These are phyloP conservation scores for Calonectris borealis DNA, from an alignment of 2,113 vertebrate species.

Conservation along the genomic window DNA sequence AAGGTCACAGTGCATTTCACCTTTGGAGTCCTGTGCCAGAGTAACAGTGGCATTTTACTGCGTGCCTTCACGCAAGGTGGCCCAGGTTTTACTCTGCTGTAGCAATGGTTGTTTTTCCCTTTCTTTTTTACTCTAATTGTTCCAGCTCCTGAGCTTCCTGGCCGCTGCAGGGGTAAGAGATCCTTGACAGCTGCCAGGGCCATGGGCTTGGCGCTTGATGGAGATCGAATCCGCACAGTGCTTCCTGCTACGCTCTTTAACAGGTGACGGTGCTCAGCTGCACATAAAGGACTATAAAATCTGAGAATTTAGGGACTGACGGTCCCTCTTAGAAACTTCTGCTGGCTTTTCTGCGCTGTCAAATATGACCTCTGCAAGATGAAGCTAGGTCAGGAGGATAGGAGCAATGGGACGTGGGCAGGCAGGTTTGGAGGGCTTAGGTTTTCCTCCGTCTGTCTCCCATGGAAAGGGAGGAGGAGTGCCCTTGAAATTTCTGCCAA, in stretches of 20 bases:
- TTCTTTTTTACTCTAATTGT: background rate
- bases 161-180: background rate
- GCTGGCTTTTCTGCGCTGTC: background rate
- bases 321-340: background rate
- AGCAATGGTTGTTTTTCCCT: background rate
- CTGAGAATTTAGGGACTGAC: background rate
- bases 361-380: background rate
- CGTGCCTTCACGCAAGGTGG: background rate
- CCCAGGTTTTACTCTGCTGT: background rate
- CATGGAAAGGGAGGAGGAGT: background rate
- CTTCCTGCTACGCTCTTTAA: background rate
- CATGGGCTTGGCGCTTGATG: accelerated
- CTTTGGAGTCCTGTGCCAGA: background rate
- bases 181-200: background rate
- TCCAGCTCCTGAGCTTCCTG: background rate
- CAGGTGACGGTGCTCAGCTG: background rate
- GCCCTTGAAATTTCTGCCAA: background rate
- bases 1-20: background rate
- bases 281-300: background rate
- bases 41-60: background rate
- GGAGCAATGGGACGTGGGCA: background rate
- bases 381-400: background rate
- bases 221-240: background rate
- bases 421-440: background rate
- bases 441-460: background rate